Evolutionary conservation across 2,888 invertebrate species (phyloP), one percentile per base, ranked within the genome.

Genomic region (Parascotia fuliginaria): DNA sequence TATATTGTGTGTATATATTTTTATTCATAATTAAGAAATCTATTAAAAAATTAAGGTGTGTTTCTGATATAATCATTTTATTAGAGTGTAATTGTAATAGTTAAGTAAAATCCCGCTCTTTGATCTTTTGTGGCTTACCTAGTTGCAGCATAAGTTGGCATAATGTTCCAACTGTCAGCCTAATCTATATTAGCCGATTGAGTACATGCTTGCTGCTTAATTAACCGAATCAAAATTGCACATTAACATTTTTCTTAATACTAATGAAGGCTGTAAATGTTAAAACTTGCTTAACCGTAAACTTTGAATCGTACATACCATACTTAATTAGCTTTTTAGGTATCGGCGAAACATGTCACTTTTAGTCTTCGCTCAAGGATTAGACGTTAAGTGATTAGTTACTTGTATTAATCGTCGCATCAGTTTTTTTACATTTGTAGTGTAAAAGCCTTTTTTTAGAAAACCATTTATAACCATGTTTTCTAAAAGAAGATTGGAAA

Each of bases 1-100:
- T 9, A 15, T 22, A 28, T 12, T 12, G 0, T 6, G 4, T 9
- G 32, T n/a, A 32, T 38, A 44, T 43, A 13, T 19, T 5, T 38
- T 24, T 12, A 44, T 38, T 44, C 31, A 29, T 22, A 29, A 5
- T 38, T 29, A 15, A 16, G 14, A 44, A 44, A 44, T 19, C 15
- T 9, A 22, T 24, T 34, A 11, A 5, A 24, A 37, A 13, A 6
- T 14, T 11, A 7, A 9, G 31, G 31, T 13, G 31, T 31, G 31
- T 12, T 31, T 13, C 7, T 31, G 7, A 13, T 31, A 31, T 31
- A 31, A 6, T 13, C 13, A 31, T 31, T 31, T 31, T 31, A 31
- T 13, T 31, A 13, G 19, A 37, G 12, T 31, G 31, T 34, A 16
- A 34, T 28, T 34, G 3, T 16, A 27, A 33, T 12, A 11, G 5